phyloP scores from a whole-genome alignment of 2,113 vertebrate genomes.

The Mungos mungo region DNA sequence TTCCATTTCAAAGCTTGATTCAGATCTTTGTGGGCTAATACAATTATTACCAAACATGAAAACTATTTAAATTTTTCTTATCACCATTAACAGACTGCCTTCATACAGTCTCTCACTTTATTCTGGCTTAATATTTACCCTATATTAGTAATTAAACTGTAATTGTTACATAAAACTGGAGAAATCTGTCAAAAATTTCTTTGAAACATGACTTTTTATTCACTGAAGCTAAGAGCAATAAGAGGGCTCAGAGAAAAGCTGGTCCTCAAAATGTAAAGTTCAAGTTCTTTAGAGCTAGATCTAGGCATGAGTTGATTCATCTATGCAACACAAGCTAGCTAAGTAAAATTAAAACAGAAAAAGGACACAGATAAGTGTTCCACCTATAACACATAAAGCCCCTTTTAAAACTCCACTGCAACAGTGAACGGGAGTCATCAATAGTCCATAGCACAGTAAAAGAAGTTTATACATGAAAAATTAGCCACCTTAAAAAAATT shows the following conservation, averaged over 20 bases:
- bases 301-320: neutral
- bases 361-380: neutral
- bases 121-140: conserved; percentile 49
- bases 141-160: conserved; percentile 22
- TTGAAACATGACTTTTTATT: conserved; percentile 43
- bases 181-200: conserved; percentile 32
- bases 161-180: conserved; percentile 35
- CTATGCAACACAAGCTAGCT: neutral
- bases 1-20: conserved; percentile 51
- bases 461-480: conserved; percentile 20
- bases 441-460: neutral
- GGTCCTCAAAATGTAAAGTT: conserved; percentile 43
- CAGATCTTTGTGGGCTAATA: conserved; percentile 23
- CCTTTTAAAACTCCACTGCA: neutral
- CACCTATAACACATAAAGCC: neutral
- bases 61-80: conserved; percentile 12
- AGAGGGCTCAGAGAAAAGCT: conserved; percentile 26
- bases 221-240: neutral
- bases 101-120: conserved; percentile 25
- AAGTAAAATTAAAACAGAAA: conserved; percentile 52
- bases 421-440: neutral
- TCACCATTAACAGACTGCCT: neutral
- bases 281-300: neutral
- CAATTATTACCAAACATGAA: conserved; percentile 45
- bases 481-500: conserved; percentile 41